Evolutionary conservation across 2,113 vertebrate genomes (phyloP).

Genomic region (Albula goreensis): DNA sequence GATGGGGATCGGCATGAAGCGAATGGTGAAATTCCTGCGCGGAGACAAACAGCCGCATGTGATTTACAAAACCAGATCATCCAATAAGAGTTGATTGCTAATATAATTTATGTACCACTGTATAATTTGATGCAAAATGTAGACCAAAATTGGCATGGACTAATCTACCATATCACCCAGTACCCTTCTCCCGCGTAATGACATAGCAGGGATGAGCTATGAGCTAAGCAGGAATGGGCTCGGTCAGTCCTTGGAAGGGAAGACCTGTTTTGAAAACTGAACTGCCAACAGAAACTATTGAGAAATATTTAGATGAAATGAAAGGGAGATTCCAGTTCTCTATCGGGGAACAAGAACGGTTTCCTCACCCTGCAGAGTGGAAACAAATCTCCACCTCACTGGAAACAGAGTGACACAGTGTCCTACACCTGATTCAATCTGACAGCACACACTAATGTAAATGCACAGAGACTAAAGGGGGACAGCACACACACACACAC

Average conservation of each 20-base stretch:
- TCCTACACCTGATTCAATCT: neutral
- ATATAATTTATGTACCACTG: neutral
- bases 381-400: neutral
- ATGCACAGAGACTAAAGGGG: no score
- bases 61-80: neutral
- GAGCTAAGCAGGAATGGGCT: neutral
- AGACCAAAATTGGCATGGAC: neutral
- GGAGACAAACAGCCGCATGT: neutral
- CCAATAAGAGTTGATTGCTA: neutral
- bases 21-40: constrained; percentile 88
- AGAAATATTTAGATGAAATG: neutral
- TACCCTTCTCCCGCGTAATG: neutral
- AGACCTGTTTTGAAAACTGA: neutral
- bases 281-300: neutral
- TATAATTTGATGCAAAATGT: neutral
- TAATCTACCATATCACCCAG: neutral
- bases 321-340: neutral
- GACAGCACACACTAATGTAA: neutral
- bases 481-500: no score
- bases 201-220: no score
- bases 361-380: neutral
- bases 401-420: neutral
- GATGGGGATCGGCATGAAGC: constrained; percentile 97
- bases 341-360: neutral
- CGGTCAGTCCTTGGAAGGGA: neutral